These are phyloP conservation scores for Willisornis vidua DNA, from an alignment of 2,113 vertebrate species.

Conservation along the genomic window DNA sequence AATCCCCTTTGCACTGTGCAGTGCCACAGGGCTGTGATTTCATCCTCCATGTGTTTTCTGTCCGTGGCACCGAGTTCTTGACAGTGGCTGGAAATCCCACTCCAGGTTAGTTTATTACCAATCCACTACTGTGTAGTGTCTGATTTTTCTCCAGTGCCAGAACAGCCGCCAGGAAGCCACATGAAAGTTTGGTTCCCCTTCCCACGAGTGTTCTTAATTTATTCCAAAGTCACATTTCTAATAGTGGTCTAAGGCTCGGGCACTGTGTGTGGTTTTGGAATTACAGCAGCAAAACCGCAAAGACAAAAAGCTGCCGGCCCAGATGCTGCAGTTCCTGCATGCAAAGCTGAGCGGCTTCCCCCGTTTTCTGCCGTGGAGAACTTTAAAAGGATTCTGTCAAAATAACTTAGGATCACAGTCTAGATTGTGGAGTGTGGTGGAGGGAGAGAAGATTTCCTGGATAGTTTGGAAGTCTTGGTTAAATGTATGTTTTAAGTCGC, in stretches of 20 bases:
- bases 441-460: neutral
- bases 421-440: neutral
- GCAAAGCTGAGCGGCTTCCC: slow-evolving; percentile 33
- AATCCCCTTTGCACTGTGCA: neutral
- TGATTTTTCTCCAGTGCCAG: slow-evolving; percentile 38
- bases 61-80: neutral
- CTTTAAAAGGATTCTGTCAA: slow-evolving; percentile 29
- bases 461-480: neutral
- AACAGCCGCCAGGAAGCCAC: slow-evolving; percentile 59
- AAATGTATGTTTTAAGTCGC: neutral
- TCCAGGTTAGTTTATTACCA: neutral
- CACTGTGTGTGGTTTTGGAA: slow-evolving; percentile 67
- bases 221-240: slow-evolving; percentile 65
- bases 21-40: neutral
- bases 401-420: slow-evolving; percentile 26
- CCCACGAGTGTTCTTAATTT: slow-evolving; percentile 66
- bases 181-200: slow-evolving; percentile 53
- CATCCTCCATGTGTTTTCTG: neutral
- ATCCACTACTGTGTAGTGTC: slow-evolving; percentile 11
- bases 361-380: neutral
- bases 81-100: neutral
- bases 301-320: slow-evolving; percentile 34
- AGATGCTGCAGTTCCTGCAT: slow-evolving; percentile 42
- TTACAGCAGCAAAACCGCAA: slow-evolving; percentile 61
- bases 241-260: slow-evolving; percentile 41